Percentiles rank a stretch among this genome's conserved stretches.
These are phyloP conservation scores for Nebria brevicollis DNA, from an alignment of 2,888 invertebrate genomes.

Conservation along the genomic window DNA sequence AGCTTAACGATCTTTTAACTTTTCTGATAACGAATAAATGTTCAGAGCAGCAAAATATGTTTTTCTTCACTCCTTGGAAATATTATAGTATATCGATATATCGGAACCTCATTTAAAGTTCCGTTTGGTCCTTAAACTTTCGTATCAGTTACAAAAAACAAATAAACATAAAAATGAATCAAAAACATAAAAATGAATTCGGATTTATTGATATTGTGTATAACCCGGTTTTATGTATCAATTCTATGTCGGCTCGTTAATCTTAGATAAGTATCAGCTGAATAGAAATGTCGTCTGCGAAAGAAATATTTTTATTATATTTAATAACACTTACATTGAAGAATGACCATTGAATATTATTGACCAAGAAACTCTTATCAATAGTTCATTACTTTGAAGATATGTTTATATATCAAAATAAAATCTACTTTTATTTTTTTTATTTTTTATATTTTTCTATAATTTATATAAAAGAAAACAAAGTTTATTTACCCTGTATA, in stretches of 20 bases:
- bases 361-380: too few species aligned
- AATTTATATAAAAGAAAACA: too few species aligned
- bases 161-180: background rate
- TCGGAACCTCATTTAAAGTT: slow-evolving; percentile 32
- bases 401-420: too few species aligned
- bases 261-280: background rate
- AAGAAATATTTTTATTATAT: too few species aligned
- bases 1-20: slow-evolving; percentile 33
- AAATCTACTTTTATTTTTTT: too few species aligned
- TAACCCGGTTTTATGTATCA: background rate
- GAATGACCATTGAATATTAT: background rate
- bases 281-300: background rate
- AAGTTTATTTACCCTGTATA: too few species aligned
- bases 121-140: slow-evolving; percentile 1
- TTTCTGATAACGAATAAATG: slow-evolving; percentile 44
- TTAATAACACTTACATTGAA: background rate
- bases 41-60: slow-evolving; percentile 32
- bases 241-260: background rate
- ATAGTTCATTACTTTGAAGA: too few species aligned
- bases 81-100: slow-evolving; percentile 14
- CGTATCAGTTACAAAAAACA: background rate
- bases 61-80: slow-evolving; percentile 5
- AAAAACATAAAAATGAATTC: background rate
- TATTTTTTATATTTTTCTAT: too few species aligned
- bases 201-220: background rate